Percentiles rank a stretch among this genome's conserved stretches.
phyloP scores from a whole-genome alignment of 23 tunicate genomes.

The Trididemnum nubilum region DNA sequence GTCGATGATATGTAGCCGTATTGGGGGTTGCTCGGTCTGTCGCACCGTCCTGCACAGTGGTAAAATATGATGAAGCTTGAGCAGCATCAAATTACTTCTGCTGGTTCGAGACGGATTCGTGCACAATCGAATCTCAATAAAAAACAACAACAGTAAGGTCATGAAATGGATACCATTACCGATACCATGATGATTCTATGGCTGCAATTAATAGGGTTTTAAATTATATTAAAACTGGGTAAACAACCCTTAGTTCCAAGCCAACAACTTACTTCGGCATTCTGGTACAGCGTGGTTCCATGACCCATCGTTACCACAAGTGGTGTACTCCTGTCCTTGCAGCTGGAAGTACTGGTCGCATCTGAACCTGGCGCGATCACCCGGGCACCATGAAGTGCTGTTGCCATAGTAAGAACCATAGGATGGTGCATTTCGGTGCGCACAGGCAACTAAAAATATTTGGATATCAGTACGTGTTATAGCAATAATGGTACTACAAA shows the following conservation, averaged over 20 bases:
- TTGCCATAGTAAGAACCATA: constrained; percentile 24
- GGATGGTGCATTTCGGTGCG: constrained; percentile 3
- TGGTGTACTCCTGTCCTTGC: neutral
- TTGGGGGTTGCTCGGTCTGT: neutral
- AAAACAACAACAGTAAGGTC: no score
- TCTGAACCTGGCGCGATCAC: neutral
- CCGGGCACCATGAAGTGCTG: constrained; percentile 10
- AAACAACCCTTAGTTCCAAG: no score
- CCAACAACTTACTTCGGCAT: constrained; percentile 15
- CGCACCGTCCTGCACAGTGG: neutral
- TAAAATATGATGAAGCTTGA: no score
- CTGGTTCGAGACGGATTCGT: no score
- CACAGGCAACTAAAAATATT: neutral
- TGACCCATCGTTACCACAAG: neutral
- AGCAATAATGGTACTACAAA: no score
- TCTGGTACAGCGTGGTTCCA: constrained; percentile 6
- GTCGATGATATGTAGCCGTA: neutral
- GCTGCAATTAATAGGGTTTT: no score
- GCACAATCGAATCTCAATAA: no score
- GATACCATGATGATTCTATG: no score
- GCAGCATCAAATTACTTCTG: no score
- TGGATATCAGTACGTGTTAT: no score
- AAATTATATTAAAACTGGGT: no score
- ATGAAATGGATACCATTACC: no score
- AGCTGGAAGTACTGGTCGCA: neutral